Evolutionary conservation across 2,113 vertebrate genomes (phyloP).

Genomic region (Balaenoptera acutorostrata): DNA sequence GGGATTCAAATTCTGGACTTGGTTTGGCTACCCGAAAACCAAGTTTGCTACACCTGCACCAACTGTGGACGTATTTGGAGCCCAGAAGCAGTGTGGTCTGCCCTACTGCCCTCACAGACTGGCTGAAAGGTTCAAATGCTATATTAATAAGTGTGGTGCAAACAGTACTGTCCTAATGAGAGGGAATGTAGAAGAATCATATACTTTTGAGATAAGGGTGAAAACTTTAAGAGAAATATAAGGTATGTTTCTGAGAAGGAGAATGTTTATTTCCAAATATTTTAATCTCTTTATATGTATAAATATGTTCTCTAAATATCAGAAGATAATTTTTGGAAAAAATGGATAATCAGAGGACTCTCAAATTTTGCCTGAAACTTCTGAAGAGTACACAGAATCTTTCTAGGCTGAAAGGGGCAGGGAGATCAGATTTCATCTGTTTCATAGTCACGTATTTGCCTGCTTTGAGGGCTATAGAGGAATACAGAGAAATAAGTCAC

Average conservation of each 20-base stretch:
- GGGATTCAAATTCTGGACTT: neutral
- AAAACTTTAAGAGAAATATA: neutral
- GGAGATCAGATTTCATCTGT: neutral
- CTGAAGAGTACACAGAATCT: neutral
- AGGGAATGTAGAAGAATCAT: neutral
- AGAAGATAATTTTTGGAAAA: neutral
- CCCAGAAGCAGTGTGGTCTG: neutral
- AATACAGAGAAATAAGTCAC: neutral
- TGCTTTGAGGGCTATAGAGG: neutral
- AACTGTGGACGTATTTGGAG: neutral
- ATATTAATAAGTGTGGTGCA: neutral
- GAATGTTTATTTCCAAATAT: neutral
- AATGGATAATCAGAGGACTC: neutral
- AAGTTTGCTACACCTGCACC: neutral
- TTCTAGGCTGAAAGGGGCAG: neutral
- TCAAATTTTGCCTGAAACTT: neutral
- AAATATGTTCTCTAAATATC: neutral
- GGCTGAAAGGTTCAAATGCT: neutral
- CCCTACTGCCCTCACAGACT: neutral
- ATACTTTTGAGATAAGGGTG: neutral
- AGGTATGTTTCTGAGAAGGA: neutral
- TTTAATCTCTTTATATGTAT: neutral
- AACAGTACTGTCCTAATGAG: neutral
- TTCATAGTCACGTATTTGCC: neutral
- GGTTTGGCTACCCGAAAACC: neutral